Evolutionary conservation across 2,888 invertebrate genomes (phyloP).

Genomic region (Amblyteles armatorius): DNA sequence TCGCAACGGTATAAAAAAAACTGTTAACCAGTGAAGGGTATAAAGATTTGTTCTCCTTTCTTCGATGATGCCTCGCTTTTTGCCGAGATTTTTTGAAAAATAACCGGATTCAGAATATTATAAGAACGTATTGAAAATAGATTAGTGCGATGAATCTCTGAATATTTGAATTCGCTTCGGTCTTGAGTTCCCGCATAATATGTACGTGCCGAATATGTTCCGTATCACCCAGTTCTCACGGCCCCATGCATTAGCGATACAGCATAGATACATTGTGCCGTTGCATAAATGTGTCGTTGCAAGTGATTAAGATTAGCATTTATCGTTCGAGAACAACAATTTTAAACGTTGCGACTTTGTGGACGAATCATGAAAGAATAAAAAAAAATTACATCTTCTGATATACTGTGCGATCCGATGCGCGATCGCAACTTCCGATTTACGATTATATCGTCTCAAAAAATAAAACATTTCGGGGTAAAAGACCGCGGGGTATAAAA

Average conservation of each 20-base stretch:
- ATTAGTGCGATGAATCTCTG: not conserved
- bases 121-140: not conserved
- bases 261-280: not conserved
- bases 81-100: not conserved
- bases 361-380: too few species aligned
- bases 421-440: too few species aligned
- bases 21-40: too few species aligned
- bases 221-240: slow-evolving; percentile 5
- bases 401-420: too few species aligned
- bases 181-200: not conserved
- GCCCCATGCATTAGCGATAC: not conserved
- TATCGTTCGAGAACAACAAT: not conserved
- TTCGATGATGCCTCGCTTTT: not conserved
- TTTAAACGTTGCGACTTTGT: not conserved
- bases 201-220: not conserved
- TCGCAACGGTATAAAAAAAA: too few species aligned
- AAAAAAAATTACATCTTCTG: too few species aligned
- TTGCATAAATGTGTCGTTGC: not conserved
- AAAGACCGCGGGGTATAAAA: too few species aligned
- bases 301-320: not conserved
- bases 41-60: not conserved
- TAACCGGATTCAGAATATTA: not conserved
- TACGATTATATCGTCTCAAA: too few species aligned
- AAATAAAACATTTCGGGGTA: too few species aligned
- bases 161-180: not conserved